Conservation (phyloP, 2,113 vertebrate genomes). For the Aythya baeri region DNA sequence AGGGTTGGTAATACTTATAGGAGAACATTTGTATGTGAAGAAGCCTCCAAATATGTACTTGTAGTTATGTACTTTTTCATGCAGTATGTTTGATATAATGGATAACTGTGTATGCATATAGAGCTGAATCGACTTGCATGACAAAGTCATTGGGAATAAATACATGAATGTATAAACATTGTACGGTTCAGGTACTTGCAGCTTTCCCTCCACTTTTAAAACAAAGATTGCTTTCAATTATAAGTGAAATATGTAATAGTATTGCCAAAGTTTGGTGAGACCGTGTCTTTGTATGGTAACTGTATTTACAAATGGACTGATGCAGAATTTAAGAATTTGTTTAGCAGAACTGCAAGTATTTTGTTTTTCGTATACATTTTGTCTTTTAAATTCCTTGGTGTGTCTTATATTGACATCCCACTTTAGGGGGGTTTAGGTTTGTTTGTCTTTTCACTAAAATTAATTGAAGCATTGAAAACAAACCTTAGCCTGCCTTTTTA, state of each 20-base stretch:
- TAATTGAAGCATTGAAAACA: not conserved
- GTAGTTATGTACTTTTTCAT: not conserved
- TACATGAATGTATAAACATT: not conserved
- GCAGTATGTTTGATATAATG: not conserved
- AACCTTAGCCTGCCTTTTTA: not conserved
- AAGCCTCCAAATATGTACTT: not conserved
- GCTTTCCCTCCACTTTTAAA: not conserved
- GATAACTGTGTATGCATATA: fast-evolving
- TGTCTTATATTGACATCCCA: not conserved
- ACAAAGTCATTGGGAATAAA: not conserved
- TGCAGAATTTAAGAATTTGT: not conserved
- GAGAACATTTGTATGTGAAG: not conserved
- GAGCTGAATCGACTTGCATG: not conserved
- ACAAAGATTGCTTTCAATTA: not conserved
- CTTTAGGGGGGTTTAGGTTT: not conserved
- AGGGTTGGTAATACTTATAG: not conserved
- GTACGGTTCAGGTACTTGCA: not conserved
- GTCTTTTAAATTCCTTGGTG: not conserved
- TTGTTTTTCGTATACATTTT: not conserved
- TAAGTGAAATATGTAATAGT: not conserved
- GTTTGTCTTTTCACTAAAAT: not conserved
- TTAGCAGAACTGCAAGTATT: not conserved
- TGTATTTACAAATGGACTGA: not conserved
- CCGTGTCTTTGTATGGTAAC: not conserved
- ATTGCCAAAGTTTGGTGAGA: not conserved